Evolutionary conservation across 1,140 invertebrate species (phyloP).

Genomic region (Camponotus pennsylvanicus): DNA sequence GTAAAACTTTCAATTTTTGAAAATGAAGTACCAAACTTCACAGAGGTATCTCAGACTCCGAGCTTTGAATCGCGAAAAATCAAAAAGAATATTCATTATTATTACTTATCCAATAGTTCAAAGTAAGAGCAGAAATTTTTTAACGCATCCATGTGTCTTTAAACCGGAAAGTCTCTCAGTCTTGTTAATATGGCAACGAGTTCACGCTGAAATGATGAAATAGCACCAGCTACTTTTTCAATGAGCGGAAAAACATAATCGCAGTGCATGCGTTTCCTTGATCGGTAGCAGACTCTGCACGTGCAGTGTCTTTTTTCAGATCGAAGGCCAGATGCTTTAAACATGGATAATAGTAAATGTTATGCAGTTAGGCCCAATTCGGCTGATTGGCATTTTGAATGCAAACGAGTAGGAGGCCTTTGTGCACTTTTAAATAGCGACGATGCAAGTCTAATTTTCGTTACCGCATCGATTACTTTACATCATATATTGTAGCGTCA

Average conservation of each 20-base stretch:
- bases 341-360: slow-evolving; percentile 47
- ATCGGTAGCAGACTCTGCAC: neutral
- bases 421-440: slow-evolving; percentile 25
- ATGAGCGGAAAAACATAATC: neutral
- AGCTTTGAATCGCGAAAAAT: neutral
- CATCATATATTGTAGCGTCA: neutral
- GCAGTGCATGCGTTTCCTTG: slow-evolving; percentile 6
- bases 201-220: slow-evolving; percentile 24
- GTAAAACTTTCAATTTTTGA: too few relatives aligned
- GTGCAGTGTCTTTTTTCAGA: slow-evolving; percentile 34
- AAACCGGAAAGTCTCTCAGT: neutral
- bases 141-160: neutral
- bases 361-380: slow-evolving; percentile 12
- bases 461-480: slow-evolving; percentile 4
- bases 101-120: too few relatives aligned
- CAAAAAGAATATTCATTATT: too few relatives aligned
- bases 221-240: neutral
- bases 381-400: slow-evolving; percentile 37
- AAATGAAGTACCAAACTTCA: too few relatives aligned
- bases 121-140: neutral
- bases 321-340: slow-evolving; percentile 49
- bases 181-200: slow-evolving; percentile 8
- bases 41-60: too few relatives aligned
- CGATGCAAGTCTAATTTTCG: slow-evolving; percentile 38
- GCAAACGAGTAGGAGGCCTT: slow-evolving; percentile 8